phyloP scores from a whole-genome alignment of 2,888 invertebrate genomes.

The Stenchaetothrips biformis region DNA sequence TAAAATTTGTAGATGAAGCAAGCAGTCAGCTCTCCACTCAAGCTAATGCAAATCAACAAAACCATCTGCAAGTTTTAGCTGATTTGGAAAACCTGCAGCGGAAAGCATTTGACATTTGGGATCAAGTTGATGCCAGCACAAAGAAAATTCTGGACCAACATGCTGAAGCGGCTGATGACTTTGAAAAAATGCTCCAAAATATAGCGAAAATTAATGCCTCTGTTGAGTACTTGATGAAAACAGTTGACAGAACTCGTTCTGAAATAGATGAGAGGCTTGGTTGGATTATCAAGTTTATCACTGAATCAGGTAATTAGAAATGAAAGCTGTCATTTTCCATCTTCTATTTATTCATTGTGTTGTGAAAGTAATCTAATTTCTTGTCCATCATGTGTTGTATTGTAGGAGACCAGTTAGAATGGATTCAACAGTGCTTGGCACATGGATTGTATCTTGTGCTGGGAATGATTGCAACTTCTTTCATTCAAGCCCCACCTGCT shows the following conservation, averaged over 20 bases:
- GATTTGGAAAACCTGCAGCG: constrained; percentile 11
- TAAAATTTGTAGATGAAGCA: background rate
- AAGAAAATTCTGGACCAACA: constrained; percentile 5
- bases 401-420: background rate
- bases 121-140: constrained; percentile 4
- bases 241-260: constrained; percentile 3
- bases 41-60: background rate
- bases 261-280: constrained; percentile 10
- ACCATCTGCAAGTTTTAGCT: background rate
- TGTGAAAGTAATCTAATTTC: no score
- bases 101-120: constrained; percentile 11
- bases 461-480: constrained; percentile 12
- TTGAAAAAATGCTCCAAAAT: background rate
- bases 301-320: background rate
- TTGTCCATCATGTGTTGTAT: background rate
- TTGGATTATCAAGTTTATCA: constrained; percentile 11
- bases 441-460: background rate
- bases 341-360: no score
- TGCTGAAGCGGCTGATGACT: background rate
- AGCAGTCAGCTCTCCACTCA: background rate
- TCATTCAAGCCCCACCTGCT: background rate
- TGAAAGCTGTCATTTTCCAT: no score
- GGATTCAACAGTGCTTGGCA: background rate
- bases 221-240: background rate
- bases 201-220: constrained; percentile 1